A percentile compares a stretch with the other conserved stretches of the same genome.
Conservation (phyloP, 2,797 vertebrate species). For the Macropus fuliginosus region DNA sequence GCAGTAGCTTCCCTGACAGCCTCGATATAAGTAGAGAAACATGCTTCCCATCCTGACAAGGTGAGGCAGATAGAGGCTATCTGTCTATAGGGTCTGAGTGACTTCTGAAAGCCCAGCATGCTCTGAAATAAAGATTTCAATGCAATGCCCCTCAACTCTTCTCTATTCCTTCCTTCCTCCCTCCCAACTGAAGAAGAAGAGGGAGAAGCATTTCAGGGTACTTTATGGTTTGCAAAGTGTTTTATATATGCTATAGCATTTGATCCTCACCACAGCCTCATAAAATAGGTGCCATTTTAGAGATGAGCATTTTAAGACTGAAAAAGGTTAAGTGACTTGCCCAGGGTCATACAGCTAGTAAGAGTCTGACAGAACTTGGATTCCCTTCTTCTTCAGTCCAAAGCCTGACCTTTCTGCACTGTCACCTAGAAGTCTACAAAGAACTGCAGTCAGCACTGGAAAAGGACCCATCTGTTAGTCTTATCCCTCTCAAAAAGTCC, state of each 20-base stretch:
- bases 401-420: neutral
- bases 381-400: neutral
- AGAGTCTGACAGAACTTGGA: neutral
- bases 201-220: neutral
- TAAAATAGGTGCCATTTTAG: neutral
- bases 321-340: neutral
- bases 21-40: neutral
- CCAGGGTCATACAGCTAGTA: neutral
- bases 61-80: neutral
- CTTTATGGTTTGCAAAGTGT: neutral
- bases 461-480: neutral
- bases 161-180: neutral
- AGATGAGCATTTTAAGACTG: neutral
- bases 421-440: neutral
- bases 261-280: neutral
- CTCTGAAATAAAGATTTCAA: neutral
- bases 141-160: neutral
- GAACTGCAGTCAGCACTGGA: neutral
- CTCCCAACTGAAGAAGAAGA: neutral
- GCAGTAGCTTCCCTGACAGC: neutral
- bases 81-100: neutral
- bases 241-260: neutral
- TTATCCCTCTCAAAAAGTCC: neutral
- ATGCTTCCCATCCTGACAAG: neutral
- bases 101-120: neutral